A percentile compares a stretch with the other conserved stretches of the same genome.
Evolutionary conservation across 2,888 invertebrate species (phyloP).

Genomic region (Prosopocoilus inquinatus): DNA sequence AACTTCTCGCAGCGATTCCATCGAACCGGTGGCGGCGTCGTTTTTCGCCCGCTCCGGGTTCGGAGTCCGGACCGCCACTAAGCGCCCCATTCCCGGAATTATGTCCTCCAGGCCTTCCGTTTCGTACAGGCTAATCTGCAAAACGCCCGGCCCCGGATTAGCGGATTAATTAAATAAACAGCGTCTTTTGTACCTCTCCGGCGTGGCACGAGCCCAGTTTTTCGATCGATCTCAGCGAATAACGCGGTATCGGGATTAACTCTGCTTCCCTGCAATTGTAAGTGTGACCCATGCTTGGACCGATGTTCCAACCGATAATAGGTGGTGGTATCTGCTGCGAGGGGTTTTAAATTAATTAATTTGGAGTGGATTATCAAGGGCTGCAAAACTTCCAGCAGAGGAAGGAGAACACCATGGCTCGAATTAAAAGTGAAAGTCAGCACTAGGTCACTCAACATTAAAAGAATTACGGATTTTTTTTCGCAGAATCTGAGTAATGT

Average conservation of each 20-base stretch:
- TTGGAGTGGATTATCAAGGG: too few relatives aligned
- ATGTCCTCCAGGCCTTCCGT: conserved; percentile 54
- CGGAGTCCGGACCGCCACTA: conserved; percentile 58
- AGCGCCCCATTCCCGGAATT: conserved; percentile 51
- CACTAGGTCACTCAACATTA: too few relatives aligned
- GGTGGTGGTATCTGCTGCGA: conserved; percentile 56
- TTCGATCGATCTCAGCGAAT: conserved; percentile 57
- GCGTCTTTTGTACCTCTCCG: conserved; percentile 53
- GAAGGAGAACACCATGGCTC: neutral
- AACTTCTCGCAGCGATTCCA: conserved; percentile 61
- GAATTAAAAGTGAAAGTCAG: too few relatives aligned
- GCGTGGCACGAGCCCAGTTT: conserved; percentile 58
- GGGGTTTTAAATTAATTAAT: conserved; percentile 26
- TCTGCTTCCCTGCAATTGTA: conserved; percentile 60
- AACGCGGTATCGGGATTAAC: conserved; percentile 56
- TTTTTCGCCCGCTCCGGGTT: conserved; percentile 49
- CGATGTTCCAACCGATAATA: conserved; percentile 60
- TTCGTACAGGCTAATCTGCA: conserved; percentile 58
- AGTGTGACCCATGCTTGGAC: conserved; percentile 60
- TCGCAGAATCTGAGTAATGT: too few relatives aligned
- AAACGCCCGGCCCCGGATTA: conserved; percentile 26
- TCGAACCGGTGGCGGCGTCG: conserved; percentile 43
- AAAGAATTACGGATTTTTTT: too few relatives aligned
- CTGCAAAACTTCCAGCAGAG: too few relatives aligned
- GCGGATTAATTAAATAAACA: conserved; percentile 29